Percentiles rank a stretch among this genome's conserved stretches.
Conservation (phyloP, 2,797 vertebrate species). For the Myotis findleyi region DNA sequence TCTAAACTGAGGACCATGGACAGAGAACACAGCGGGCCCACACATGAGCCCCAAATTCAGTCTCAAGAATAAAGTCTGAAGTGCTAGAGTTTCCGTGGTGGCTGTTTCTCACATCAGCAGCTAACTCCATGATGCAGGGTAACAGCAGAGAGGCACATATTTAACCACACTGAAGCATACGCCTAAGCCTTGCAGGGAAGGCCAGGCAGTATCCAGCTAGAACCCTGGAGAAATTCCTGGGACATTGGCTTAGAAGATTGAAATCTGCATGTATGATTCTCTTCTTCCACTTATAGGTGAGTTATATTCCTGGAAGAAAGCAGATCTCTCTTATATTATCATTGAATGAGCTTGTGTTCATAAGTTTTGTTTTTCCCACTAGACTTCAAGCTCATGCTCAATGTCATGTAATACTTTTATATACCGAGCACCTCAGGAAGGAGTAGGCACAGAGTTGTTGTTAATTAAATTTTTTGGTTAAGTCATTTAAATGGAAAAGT, state of each 20-base stretch:
- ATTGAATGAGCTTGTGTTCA: neutral
- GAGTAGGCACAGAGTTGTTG: neutral
- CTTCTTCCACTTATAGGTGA: neutral
- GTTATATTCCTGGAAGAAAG: neutral
- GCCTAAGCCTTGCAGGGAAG: neutral
- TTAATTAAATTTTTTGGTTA: neutral
- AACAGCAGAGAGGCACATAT: neutral
- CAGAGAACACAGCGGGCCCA: constrained; percentile 63
- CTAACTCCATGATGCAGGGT: neutral
- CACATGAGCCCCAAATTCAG: neutral
- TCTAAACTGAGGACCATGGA: constrained; percentile 79
- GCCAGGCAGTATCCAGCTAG: neutral
- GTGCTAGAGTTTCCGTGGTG: neutral
- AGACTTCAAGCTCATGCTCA: neutral
- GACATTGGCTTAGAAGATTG: neutral
- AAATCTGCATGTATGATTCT: neutral
- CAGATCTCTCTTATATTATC: neutral
- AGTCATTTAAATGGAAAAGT: constrained; percentile 38
- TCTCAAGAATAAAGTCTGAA: neutral
- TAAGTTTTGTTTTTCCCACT: neutral
- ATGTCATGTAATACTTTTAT: neutral
- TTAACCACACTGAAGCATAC: neutral
- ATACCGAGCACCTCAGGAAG: neutral
- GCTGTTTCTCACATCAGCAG: neutral
- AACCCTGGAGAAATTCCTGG: neutral